Conservation (phyloP, 2,888 invertebrate genomes). For the Anarsia innoxiella region DNA sequence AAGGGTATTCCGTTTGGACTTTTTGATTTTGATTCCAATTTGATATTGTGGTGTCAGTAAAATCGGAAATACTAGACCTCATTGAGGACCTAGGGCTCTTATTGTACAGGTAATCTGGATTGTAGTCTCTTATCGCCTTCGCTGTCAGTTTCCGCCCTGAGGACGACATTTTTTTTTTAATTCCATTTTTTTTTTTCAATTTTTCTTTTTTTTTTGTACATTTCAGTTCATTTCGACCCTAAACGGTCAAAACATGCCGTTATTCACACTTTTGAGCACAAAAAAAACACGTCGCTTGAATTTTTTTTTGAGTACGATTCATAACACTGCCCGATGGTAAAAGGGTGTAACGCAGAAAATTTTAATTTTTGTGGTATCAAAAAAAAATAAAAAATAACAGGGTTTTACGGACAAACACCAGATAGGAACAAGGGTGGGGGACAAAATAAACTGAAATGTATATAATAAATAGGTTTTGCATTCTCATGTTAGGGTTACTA, state of each 20-base stretch:
- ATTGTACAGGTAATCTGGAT: conserved; percentile 55
- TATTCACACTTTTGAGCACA: conserved; percentile 58
- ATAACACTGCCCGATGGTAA: conserved; percentile 25
- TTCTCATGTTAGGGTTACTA: conserved; percentile 56
- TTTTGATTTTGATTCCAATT: conserved; percentile 63
- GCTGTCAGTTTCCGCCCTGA: conserved; percentile 62
- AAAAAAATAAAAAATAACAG: conserved; percentile 23
- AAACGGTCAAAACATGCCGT: conserved; percentile 44
- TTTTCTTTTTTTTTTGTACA: conserved; percentile 36
- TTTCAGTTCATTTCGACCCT: conserved; percentile 69
- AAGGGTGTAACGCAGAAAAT: conserved; percentile 15
- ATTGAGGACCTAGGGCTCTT: conserved; percentile 62
- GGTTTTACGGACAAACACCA: conserved; percentile 44
- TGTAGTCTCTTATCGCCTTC: conserved; percentile 65
- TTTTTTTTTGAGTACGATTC: conserved; percentile 22
- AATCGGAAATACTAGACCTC: conserved; percentile 67
- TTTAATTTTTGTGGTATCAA: conserved; percentile 6
- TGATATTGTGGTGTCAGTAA: conserved; percentile 69
- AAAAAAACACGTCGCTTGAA: conserved; percentile 47
- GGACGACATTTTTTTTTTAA: conserved; percentile 5
- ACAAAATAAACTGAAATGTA: conserved; percentile 75
- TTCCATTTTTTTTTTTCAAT: too few species aligned
- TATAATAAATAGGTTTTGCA: conserved; percentile 63
- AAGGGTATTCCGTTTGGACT: conserved; percentile 52
- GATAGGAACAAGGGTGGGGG: conserved; percentile 37